Evolutionary conservation across 1,140 invertebrate species (phyloP), one percentile per base, ranked within the genome.

Genomic region (Heliconius eleuchia): DNA sequence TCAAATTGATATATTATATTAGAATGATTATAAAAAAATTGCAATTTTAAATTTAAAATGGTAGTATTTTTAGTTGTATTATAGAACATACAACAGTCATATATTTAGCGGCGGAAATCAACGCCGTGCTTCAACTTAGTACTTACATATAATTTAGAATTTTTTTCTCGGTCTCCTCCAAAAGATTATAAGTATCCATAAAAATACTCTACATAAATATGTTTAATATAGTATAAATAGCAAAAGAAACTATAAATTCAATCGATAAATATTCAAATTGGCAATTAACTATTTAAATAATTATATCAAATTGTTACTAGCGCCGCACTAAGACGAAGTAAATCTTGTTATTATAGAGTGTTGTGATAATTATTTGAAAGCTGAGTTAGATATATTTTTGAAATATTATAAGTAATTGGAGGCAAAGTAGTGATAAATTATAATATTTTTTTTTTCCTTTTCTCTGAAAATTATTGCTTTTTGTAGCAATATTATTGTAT

Each of bases 241-340:
- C 27, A 23, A 30, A 66, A 23, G 30, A 27, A 66, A 30, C 60
- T 27, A 30, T 66, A 66, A 23, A 7, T 66, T 30, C 23, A 13
- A 66, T 66, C 27, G 60, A 66, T 30, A 66, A 66, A 66, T n/a
- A 23, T 6, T 27, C 60, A 66, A 66, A 66, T 66, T 66, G 60
- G 23, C 60, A 23, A 30, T 66, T 27, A 13, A 66, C 27, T 18
- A 66, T 30, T 66, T 66, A 23, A 66, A 66, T 66, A 66, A 66
- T 66, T 66, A 37, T 37, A 37, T 37, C 6, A 37, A 8, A 27
- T 66, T 66, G 30, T 30, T 66, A 66, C 23, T 66, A 66, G 27
- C 60, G 60, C 60, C 60, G 60, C n/a, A 66, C 27, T 66, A 30
- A 0, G 30, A 66, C 27, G 23, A 66, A 66, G 60, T 66, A 66